These are phyloP conservation scores for Gortyna flavago DNA, from an alignment of 2,888 invertebrate species.

Conservation along the genomic window DNA sequence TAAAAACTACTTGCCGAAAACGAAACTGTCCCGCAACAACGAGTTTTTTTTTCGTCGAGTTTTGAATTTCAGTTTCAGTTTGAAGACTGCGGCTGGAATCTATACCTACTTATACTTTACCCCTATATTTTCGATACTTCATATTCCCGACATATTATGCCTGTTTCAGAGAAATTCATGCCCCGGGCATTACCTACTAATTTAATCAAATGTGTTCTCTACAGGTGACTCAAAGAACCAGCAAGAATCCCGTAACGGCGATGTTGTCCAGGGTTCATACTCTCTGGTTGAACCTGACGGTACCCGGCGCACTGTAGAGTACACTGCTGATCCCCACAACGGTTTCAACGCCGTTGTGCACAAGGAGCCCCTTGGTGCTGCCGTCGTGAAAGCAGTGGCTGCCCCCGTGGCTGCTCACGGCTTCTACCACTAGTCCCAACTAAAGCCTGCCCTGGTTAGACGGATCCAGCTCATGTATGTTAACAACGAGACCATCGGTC, in stretches of 20 bases:
- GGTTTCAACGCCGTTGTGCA: conserved; percentile 92
- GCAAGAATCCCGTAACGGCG: conserved; percentile 90
- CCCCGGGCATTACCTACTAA: fast-evolving
- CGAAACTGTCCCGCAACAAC: neutral
- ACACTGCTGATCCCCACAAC: conserved; percentile 92
- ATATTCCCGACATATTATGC: neutral
- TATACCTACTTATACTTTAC: neutral
- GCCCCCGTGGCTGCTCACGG: conserved; percentile 79
- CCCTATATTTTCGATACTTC: neutral
- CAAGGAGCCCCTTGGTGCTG: conserved; percentile 89
- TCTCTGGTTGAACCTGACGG: conserved; percentile 92
- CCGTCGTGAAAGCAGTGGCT: conserved; percentile 84
- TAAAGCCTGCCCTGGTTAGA: conserved; percentile 55
- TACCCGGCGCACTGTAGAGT: conserved; percentile 91
- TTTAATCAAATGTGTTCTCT: neutral
- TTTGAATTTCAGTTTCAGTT: neutral
- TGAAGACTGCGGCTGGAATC: neutral
- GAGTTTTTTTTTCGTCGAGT: too few species aligned
- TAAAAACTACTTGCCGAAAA: neutral
- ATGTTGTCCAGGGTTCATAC: conserved; percentile 92
- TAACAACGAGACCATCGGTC: neutral
- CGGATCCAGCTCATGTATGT: conserved; percentile 53
- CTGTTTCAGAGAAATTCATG: neutral
- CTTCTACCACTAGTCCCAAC: conserved; percentile 76
- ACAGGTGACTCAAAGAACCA: conserved; percentile 88